Evolutionary conservation across 2,888 invertebrate species (phyloP), one percentile per base, ranked within the genome.

Genomic region (Griposia aprilina): DNA sequence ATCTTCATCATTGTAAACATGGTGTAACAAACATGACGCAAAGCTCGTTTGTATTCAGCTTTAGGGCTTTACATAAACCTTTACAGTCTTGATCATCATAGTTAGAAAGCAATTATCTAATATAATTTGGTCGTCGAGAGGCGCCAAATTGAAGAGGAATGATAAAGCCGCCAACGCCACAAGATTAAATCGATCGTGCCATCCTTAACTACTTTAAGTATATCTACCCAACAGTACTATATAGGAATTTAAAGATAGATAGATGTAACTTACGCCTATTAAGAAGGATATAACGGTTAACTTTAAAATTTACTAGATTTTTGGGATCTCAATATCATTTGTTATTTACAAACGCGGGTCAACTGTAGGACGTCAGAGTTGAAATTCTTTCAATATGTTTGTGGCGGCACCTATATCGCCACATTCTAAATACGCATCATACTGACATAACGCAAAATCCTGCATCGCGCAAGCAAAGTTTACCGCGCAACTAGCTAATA

Each of bases 91-190:
- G 75, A 45, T 68, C 67, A 30, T 82, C 30, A 30, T 67, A 76
- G 57, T 71, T 67, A 36, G 50, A 62, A 67, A 81, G 67, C 66
- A 77, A 81, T 81, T 83, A 83, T 48, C 57, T 57, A 67, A 63
- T 36, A 67, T 45, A 83, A 81, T 81, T 77, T 48, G 60, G 36
- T 57, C 57, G 50, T 71, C 71, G 5, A 71, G n/a, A 67, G 26
- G 67, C 62, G 62, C 55, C 66, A 41, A 83, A 78, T 7, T 65
- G 48, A 57, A 76, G 65, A 57, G 66, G 36, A 57, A 23, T 8
- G 50, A 82, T 57, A 67, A 20, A 62, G 50, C 67, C 57, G 15
- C 8, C 45, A 23, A 26, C 48, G n/a, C 52, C 48, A 48, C 55
- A 15, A 77, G 50, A 71, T 81, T 71, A 67, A 71, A 82, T 81